Percentiles rank a stretch among this genome's conserved stretches.
These are phyloP conservation scores for Tachina grossa DNA, from an alignment of 2,888 invertebrate species.

Conservation along the genomic window DNA sequence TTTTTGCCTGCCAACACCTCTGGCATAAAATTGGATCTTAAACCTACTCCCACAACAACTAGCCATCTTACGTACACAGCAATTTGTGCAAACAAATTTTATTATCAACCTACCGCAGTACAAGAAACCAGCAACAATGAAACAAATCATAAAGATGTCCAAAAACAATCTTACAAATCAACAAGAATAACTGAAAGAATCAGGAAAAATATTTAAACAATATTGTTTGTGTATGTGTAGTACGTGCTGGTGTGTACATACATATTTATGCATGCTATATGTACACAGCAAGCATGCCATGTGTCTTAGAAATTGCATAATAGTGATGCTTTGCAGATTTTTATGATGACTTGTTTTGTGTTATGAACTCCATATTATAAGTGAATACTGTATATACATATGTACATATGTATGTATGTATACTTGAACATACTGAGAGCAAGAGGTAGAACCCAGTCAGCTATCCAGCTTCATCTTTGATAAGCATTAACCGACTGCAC, in stretches of 20 bases:
- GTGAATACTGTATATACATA: too few relatives aligned
- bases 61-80: conserved; percentile 11
- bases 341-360: conserved; percentile 60
- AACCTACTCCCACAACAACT: conserved; percentile 43
- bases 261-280: not conserved
- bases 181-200: conserved; percentile 56
- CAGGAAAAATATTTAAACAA: not conserved
- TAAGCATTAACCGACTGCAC: conserved; percentile 80
- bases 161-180: conserved; percentile 70
- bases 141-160: conserved; percentile 71
- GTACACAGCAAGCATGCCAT: conserved; percentile 20
- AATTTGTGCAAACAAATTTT: conserved; percentile 59
- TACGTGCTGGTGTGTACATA: not conserved
- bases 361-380: conserved; percentile 28
- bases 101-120: conserved; percentile 68
- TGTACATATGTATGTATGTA: not conserved
- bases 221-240: not conserved
- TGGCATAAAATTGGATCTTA: conserved; percentile 30
- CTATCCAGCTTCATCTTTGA: conserved; percentile 78
- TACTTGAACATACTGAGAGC: conserved; percentile 23
- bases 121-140: conserved; percentile 25
- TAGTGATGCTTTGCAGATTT: conserved; percentile 41
- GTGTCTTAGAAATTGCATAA: conserved; percentile 70
- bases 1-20: conserved; percentile 35
- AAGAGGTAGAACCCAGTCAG: conserved; percentile 69